These are phyloP conservation scores for Lates japonicus DNA, from an alignment of 2,797 vertebrate species.

Conservation along the genomic window DNA sequence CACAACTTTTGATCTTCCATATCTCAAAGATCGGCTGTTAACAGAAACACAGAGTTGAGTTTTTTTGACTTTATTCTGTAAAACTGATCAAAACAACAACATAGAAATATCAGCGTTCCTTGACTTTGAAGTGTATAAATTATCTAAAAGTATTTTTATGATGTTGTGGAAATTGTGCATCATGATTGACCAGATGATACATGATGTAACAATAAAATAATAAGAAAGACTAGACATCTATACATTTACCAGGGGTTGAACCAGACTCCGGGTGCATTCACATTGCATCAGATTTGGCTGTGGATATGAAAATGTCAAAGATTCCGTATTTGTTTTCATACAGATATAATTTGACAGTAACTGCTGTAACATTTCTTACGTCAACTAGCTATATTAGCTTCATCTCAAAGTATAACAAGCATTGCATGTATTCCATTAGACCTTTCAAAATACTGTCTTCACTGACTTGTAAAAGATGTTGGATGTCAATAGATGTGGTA, in stretches of 20 bases:
- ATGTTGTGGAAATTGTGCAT: neutral
- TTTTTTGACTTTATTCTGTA: slow-evolving; percentile 10
- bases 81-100: slow-evolving; percentile 33
- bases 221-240: neutral
- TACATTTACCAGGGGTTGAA: no score
- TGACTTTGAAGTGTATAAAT: slow-evolving; percentile 14
- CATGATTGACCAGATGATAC: neutral
- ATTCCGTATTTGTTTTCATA: no score
- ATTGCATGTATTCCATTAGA: no score
- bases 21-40: neutral
- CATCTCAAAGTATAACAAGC: neutral
- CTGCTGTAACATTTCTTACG: neutral
- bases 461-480: no score
- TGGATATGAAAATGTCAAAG: no score
- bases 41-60: slow-evolving; percentile 16
- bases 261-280: no score
- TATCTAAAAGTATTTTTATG: slow-evolving; percentile 4
- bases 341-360: no score
- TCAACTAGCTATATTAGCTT: neutral
- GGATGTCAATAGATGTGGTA: no score
- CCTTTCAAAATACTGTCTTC: no score
- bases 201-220: neutral
- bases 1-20: slow-evolving; percentile 43
- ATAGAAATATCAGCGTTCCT: neutral
- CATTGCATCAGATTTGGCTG: no score